Evolutionary conservation across 2,113 vertebrate species (phyloP).

Genomic region (Carollia perspicillata): DNA sequence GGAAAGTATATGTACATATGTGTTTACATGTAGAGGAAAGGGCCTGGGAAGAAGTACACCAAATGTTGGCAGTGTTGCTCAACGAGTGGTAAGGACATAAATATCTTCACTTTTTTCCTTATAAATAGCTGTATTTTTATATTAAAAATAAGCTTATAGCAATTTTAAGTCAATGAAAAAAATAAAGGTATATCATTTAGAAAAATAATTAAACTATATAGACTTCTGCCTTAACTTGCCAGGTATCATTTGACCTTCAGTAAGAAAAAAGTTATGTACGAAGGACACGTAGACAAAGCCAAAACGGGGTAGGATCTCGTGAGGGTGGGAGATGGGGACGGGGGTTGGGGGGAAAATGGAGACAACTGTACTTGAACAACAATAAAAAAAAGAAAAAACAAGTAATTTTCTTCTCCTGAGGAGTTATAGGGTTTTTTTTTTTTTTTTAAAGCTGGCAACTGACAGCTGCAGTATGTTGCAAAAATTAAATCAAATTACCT

Average conservation of each 20-base stretch:
- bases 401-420: background rate
- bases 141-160: background rate
- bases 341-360: no score
- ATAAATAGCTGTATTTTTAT: background rate
- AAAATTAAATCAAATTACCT: slow-evolving; percentile 39
- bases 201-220: background rate
- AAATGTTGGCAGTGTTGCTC: background rate
- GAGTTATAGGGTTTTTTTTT: background rate
- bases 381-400: no score
- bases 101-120: slow-evolving; percentile 24
- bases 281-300: no score
- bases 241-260: background rate
- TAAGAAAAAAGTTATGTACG: background rate
- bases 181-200: background rate
- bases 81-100: slow-evolving; percentile 6
- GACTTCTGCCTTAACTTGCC: background rate
- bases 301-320: no score
- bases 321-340: no score
- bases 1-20: background rate
- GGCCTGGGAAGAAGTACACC: background rate
- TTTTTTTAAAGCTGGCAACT: background rate
- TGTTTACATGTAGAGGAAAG: background rate
- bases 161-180: slow-evolving; percentile 37
- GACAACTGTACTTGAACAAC: no score
- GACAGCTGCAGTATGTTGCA: background rate